Percentiles rank a stretch among this genome's conserved stretches.
These are phyloP conservation scores for Corythaeola cristata DNA, from an alignment of 2,113 vertebrate genomes.

Conservation along the genomic window DNA sequence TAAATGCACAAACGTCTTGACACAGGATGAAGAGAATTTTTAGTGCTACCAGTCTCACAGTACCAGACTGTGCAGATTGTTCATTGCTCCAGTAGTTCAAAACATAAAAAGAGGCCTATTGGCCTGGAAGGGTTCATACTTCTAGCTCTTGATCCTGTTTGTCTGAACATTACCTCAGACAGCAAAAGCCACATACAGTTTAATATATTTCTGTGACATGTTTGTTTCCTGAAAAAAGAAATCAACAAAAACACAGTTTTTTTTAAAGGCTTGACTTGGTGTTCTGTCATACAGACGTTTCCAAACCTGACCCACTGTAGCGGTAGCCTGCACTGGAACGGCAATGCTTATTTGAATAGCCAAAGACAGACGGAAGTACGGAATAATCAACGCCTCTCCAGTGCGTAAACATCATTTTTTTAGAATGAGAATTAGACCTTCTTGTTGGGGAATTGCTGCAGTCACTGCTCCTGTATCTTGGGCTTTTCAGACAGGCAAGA, in stretches of 20 bases:
- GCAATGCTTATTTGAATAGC: slow-evolving; percentile 69
- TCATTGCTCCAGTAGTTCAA: slow-evolving; percentile 64
- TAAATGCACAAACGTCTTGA: slow-evolving; percentile 44
- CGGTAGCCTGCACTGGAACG: slow-evolving; percentile 46
- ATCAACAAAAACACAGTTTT: slow-evolving; percentile 51
- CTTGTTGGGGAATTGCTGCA: slow-evolving; percentile 72
- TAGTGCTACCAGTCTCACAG: slow-evolving; percentile 71
- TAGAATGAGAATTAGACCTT: slow-evolving; percentile 78
- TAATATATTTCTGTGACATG: slow-evolving; percentile 13
- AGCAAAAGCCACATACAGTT: slow-evolving; percentile 35
- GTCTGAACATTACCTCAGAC: slow-evolving; percentile 56
- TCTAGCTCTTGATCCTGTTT: slow-evolving; percentile 56
- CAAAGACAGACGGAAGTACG: slow-evolving; percentile 80
- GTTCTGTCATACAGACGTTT: slow-evolving; percentile 82
- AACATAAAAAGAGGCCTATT: slow-evolving; percentile 42
- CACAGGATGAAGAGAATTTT: slow-evolving; percentile 43
- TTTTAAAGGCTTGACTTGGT: slow-evolving; percentile 73
- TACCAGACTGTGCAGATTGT: slow-evolving; percentile 69
- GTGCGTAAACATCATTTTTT: slow-evolving; percentile 81
- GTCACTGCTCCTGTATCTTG: slow-evolving; percentile 72
- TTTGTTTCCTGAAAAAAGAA: slow-evolving; percentile 52
- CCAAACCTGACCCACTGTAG: slow-evolving; percentile 74
- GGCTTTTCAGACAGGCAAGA: slow-evolving; percentile 79
- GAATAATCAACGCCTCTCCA: slow-evolving; percentile 79
- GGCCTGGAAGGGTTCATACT: slow-evolving; percentile 36